Conservation (phyloP, 2,888 invertebrate species). For the Linnaemya tessellans region DNA sequence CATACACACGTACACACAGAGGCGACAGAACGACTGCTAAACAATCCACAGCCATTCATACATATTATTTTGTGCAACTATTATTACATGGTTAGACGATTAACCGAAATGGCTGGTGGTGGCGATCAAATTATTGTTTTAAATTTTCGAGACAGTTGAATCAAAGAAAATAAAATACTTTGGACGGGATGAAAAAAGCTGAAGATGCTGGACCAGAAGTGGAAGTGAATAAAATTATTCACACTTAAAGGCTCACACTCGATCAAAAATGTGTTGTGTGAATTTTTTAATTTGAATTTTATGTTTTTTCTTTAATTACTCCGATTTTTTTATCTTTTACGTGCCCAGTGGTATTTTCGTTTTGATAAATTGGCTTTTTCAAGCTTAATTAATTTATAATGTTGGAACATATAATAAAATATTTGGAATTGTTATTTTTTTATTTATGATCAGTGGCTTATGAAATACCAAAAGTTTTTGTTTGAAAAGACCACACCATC, state of each 20-base stretch:
- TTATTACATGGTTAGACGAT: slow-evolving; percentile 47
- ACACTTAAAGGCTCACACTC: not conserved
- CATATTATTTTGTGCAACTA: slow-evolving; percentile 44
- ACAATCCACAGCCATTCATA: slow-evolving; percentile 39
- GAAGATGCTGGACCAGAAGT: slow-evolving; percentile 34
- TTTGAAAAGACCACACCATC: slow-evolving; percentile 23
- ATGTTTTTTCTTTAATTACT: slow-evolving; percentile 36
- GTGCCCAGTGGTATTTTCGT: slow-evolving; percentile 35
- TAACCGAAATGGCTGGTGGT: slow-evolving; percentile 52
- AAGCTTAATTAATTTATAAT: slow-evolving; percentile 79
- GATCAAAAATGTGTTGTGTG: slow-evolving; percentile 55
- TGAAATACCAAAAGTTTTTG: slow-evolving; percentile 17
- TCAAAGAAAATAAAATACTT: slow-evolving; percentile 27
- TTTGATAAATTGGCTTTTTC: slow-evolving; percentile 78
- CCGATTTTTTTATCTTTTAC: not conserved
- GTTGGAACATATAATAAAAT: slow-evolving; percentile 68
- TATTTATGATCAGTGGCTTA: slow-evolving; percentile 16
- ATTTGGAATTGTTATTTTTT: slow-evolving; percentile 6
- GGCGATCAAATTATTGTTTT: slow-evolving; percentile 67
- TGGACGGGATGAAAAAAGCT: not conserved
- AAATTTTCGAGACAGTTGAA: slow-evolving; percentile 42
- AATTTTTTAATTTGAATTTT: slow-evolving; percentile 63
- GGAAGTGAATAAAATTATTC: slow-evolving; percentile 34
- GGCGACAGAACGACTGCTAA: slow-evolving; percentile 5
- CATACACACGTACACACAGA: slow-evolving; percentile 1